These are phyloP conservation scores for Muscina levida DNA, from an alignment of 2,888 invertebrate species.

Conservation along the genomic window DNA sequence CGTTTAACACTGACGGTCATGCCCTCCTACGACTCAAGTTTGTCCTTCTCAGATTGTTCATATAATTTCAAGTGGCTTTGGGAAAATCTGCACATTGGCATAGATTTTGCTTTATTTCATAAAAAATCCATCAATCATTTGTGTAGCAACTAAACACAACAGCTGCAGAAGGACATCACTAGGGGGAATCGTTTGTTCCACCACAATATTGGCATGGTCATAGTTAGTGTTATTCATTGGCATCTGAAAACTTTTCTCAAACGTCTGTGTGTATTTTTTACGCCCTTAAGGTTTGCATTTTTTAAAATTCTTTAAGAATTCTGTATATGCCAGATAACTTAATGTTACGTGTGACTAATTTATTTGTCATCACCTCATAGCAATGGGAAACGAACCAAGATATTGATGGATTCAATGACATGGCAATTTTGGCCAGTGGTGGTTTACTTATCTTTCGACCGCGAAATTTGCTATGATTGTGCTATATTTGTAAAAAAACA, in stretches of 20 bases:
- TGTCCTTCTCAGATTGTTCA: neutral
- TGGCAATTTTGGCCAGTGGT: conserved; percentile 6
- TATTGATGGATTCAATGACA: conserved; percentile 17
- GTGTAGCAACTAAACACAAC: conserved; percentile 57
- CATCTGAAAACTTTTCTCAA: conserved; percentile 44
- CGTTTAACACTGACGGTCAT: neutral
- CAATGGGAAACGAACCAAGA: neutral
- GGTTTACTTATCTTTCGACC: no score
- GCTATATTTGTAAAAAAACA: no score
- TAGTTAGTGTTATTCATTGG: conserved; percentile 7
- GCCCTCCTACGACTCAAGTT: neutral
- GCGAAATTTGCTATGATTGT: no score
- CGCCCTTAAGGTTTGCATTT: conserved; percentile 49
- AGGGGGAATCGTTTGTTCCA: conserved; percentile 27
- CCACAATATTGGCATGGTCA: conserved; percentile 39
- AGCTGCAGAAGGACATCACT: conserved; percentile 44
- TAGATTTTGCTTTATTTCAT: conserved; percentile 30
- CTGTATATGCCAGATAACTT: conserved; percentile 40
- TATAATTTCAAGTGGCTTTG: neutral
- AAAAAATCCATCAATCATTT: conserved; percentile 63
- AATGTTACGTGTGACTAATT: conserved; percentile 64
- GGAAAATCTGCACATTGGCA: conserved; percentile 3
- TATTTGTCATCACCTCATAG: conserved; percentile 3
- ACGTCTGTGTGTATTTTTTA: neutral
- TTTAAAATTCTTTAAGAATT: conserved; percentile 14